A percentile compares a stretch with the other conserved stretches of the same genome.
These are phyloP conservation scores for Agrochola lychnidis DNA, from an alignment of 2,888 invertebrate genomes.

Conservation along the genomic window DNA sequence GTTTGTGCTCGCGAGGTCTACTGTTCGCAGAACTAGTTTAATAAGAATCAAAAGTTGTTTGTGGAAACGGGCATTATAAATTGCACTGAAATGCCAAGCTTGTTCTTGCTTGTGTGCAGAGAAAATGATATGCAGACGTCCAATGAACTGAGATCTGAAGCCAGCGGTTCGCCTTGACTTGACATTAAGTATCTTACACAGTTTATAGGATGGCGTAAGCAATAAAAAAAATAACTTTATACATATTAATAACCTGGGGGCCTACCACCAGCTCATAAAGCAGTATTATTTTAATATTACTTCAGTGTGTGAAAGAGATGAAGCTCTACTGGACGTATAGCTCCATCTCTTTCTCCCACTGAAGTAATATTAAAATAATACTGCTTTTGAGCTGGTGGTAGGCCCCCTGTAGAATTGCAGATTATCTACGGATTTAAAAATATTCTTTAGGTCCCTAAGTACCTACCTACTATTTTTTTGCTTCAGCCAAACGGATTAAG, in stretches of 20 bases:
- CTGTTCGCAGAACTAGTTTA: neutral
- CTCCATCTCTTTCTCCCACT: no score
- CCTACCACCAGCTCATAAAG: no score
- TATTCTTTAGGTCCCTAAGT: neutral
- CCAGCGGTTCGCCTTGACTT: conserved; percentile 24
- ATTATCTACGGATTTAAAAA: conserved; percentile 8
- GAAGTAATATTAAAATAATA: no score
- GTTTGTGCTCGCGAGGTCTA: no score
- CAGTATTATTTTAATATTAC: no score
- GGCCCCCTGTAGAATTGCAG: no score
- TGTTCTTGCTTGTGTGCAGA: conserved; percentile 16
- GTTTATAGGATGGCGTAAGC: conserved; percentile 7
- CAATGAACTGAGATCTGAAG: conserved; percentile 32
- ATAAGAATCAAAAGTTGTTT: conserved; percentile 24
- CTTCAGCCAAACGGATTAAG: neutral
- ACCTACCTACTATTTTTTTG: neutral
- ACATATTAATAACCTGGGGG: neutral
- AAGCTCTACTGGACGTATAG: no score
- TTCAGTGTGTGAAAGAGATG: no score
- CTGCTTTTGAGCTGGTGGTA: no score
- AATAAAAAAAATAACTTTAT: neutral
- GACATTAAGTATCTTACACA: conserved; percentile 20
- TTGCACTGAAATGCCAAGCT: conserved; percentile 28
- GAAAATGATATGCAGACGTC: conserved; percentile 23
- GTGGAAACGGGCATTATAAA: conserved; percentile 10